Percentiles rank a stretch among this genome's conserved stretches.
phyloP scores from a whole-genome alignment of 2,888 invertebrate species.

The Acleris literana region DNA sequence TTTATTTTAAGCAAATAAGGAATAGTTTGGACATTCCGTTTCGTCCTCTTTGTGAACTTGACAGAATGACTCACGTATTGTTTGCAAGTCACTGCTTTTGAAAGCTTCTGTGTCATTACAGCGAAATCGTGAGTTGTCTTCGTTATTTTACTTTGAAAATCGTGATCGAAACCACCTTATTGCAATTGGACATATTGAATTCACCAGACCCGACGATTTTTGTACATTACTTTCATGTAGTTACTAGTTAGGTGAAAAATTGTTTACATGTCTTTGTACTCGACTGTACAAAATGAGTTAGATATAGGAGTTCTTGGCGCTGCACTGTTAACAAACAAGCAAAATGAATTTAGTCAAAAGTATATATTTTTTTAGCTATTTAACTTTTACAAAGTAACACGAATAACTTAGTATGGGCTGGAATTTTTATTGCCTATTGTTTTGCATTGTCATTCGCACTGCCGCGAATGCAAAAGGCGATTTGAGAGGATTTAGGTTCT shows the following conservation, averaged over 20 bases:
- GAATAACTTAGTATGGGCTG: neutral
- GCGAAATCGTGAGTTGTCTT: neutral
- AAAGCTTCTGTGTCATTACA: conserved; percentile 1
- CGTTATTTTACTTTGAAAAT: neutral
- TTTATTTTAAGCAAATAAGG: too few species aligned
- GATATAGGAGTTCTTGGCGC: too few species aligned
- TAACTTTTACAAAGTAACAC: neutral
- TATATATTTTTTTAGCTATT: neutral
- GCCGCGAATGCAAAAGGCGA: too few species aligned
- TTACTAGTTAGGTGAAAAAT: neutral
- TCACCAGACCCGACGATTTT: too few species aligned
- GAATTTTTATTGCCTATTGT: neutral
- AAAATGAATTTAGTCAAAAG: too few species aligned
- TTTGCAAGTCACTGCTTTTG: neutral
- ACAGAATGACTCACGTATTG: neutral
- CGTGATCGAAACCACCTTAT: neutral
- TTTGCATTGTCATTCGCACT: neutral
- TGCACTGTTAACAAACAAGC: too few species aligned
- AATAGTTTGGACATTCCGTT: too few species aligned
- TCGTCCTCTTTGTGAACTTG: too few species aligned
- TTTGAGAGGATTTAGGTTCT: too few species aligned
- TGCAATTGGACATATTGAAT: too few species aligned
- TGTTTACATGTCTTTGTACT: too few species aligned
- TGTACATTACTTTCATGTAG: neutral
- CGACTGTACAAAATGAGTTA: too few species aligned